Percentiles rank a stretch among this genome's conserved stretches.
Conservation (phyloP, 1,140 invertebrate genomes). For the Pseudobourletiella spinata region DNA sequence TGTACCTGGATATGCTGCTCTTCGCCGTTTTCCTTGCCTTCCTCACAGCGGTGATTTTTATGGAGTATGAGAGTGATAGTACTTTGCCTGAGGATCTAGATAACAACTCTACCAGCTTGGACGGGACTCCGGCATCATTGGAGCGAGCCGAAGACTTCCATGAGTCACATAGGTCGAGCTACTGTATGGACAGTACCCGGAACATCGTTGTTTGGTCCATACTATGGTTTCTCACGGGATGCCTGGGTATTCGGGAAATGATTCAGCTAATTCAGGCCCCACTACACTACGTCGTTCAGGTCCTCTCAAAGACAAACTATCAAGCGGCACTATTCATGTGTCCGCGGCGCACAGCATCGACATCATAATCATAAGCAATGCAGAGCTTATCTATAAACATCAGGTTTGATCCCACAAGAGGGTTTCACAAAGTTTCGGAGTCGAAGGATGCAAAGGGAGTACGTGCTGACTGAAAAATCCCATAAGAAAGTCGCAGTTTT, state of each 20-base stretch:
- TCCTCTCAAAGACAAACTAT: neutral
- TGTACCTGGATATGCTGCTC: constrained; percentile 37
- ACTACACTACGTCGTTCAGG: constrained; percentile 35
- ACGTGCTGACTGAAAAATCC: no score
- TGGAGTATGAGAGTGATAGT: constrained; percentile 36
- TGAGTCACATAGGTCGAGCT: constrained; percentile 25
- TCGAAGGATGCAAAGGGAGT: no score
- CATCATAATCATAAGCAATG: no score
- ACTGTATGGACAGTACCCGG: constrained; percentile 35
- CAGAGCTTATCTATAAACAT: no score
- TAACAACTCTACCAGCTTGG: constrained; percentile 14
- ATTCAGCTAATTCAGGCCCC: constrained; percentile 35
- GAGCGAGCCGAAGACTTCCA: neutral
- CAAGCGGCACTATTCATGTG: no score
- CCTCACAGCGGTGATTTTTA: constrained; percentile 36
- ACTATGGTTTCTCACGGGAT: constrained; percentile 30
- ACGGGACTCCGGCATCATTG: neutral
- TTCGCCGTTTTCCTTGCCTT: constrained; percentile 37
- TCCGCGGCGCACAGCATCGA: no score
- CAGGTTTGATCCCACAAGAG: no score
- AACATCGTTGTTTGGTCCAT: constrained; percentile 32
- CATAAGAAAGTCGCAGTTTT: no score
- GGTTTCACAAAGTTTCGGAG: no score
- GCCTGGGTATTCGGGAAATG: constrained; percentile 35
- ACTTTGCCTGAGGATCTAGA: constrained; percentile 6